Base-by-base conservation (phyloP, 23 tunicate species). In the Phallusia fumigata region DNA sequence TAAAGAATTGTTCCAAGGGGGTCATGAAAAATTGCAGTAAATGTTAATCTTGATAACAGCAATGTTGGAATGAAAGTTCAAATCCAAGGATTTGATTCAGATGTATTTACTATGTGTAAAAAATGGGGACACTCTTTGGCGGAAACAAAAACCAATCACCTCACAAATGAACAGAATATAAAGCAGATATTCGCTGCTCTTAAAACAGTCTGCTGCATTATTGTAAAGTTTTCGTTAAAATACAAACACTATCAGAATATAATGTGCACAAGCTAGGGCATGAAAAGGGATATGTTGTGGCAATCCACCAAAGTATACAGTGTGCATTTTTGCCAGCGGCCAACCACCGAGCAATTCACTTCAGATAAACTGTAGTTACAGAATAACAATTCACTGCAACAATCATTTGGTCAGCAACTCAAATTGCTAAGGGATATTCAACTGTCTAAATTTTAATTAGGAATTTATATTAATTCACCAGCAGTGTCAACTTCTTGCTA, bases 1-100 rank as follows among this genome's bases (percentile, higher is more conserved):
- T 24, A 1, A 58, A 58, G 69, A 58, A 58, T 24, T 58, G 69
- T 58, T 58, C 28, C 28, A 21, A 21, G 28, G 3, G 28, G 26
- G 69, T 58, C 69, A 58, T 58, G 69, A 58, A 58, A 58, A 58
- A 58, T 58, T 24, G 69, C 69, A 58, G 69, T 58, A 58, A 24
- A 3, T 40, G 69, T 22, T 21, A 22, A 13, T 8, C 69, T 58
- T 58, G 28, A 58, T 21, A 58, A 40, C 47, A 40, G 47, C 5
- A 58, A 24, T 24, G 28, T 58, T 58, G 69, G 69, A 58, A 58
- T 58, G 69, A 24, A 58, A 58, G 69, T 58, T 58, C 69, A 58
- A 58, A 13, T 13, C 69, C 69, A 58, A 6, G 13, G 26, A 58
- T 22, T 21, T 24, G 28, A 58, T 22, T 16, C 69, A 24, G 69